Conservation (phyloP, 2,888 invertebrate genomes). For the Agriopis marginaria region DNA sequence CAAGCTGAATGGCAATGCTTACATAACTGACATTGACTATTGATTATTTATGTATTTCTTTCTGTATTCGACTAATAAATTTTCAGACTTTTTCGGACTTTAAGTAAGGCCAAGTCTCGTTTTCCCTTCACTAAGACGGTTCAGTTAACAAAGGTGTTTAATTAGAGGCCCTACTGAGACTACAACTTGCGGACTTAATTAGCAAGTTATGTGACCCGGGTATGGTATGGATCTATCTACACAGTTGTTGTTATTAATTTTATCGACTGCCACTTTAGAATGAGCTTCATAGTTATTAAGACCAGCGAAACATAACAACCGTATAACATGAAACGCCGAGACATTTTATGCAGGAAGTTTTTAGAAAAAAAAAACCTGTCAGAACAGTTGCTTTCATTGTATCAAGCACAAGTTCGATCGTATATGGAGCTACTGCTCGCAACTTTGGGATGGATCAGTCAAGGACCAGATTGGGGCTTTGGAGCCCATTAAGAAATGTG, state of each 20-base stretch:
- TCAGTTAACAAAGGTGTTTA: conserved; percentile 58
- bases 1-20: too few relatives aligned
- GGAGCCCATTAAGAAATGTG: too few relatives aligned
- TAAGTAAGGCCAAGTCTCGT: conserved; percentile 1
- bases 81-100: neutral
- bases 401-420: too few relatives aligned
- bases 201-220: conserved; percentile 27
- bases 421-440: too few relatives aligned
- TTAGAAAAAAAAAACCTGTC: neutral
- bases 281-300: neutral
- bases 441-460: too few relatives aligned
- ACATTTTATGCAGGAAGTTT: neutral
- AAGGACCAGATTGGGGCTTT: too few relatives aligned
- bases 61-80: neutral
- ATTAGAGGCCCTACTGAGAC: conserved; percentile 52
- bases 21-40: too few relatives aligned
- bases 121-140: conserved; percentile 16
- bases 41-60: too few relatives aligned
- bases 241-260: conserved; percentile 1
- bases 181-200: conserved; percentile 24
- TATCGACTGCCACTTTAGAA: neutral
- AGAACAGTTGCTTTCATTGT: too few relatives aligned
- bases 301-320: neutral
- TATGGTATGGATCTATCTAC: conserved; percentile 10
- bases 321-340: neutral